Evolutionary conservation across 1,140 invertebrate genomes (phyloP).

Genomic region (Panagrolaimus sp.): DNA sequence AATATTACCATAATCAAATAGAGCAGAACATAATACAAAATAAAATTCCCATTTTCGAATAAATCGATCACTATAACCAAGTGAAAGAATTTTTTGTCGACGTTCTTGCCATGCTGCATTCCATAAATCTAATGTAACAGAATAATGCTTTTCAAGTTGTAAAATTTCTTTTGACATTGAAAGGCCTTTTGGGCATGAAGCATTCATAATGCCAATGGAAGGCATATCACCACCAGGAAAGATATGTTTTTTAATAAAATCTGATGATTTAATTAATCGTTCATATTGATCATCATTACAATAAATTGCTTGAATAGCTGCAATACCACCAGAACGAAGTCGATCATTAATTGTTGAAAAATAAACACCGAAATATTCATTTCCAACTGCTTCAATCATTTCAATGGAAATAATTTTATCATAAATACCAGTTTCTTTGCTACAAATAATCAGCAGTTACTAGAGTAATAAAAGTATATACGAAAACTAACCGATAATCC

Average conservation of each 20-base stretch:
- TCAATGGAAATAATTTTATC: conserved; percentile 40
- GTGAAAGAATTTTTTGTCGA: conserved; percentile 17
- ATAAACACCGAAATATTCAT: conserved; percentile 40
- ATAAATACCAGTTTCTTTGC: conserved; percentile 29
- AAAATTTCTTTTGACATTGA: conserved; percentile 9
- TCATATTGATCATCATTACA: conserved; percentile 44
- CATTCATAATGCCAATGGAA: conserved; percentile 1
- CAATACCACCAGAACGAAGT: conserved; percentile 30
- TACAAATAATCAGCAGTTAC: conserved; percentile 16
- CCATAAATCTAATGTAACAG: conserved; percentile 40
- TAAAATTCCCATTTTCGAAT: conserved; percentile 49
- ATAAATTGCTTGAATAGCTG: conserved; percentile 37
- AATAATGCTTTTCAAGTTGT: conserved; percentile 39
- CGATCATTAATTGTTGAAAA: conserved; percentile 39
- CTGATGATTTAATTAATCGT: conserved; percentile 31
- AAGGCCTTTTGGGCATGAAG: neutral
- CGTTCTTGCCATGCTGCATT: conserved; percentile 25
- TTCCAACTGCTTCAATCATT: conserved; percentile 48
- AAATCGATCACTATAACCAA: conserved; percentile 31
- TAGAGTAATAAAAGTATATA: neutral
- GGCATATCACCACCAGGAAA: conserved; percentile 47
- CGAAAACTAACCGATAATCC: conserved; percentile 36
- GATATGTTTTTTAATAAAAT: conserved; percentile 51
- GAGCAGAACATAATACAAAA: conserved; percentile 40
- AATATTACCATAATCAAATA: conserved; percentile 31